Percentiles rank a stretch among this genome's conserved stretches.
Conservation (phyloP, 2,888 invertebrate species). For the Limnephilus rhombicus region DNA sequence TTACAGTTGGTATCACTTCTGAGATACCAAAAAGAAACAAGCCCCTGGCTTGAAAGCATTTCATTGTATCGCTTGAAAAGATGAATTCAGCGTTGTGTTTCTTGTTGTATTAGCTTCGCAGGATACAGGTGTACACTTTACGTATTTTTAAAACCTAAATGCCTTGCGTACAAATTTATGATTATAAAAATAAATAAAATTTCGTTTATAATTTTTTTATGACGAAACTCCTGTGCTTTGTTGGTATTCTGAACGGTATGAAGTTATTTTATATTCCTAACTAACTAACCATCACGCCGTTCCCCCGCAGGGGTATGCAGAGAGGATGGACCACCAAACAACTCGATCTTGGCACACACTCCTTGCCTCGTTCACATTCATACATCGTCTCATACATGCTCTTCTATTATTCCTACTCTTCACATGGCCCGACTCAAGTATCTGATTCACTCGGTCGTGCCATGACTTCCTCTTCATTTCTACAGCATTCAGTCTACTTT, state of each 20-base stretch:
- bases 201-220: neutral
- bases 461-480: too few species aligned
- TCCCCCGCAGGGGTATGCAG: too few species aligned
- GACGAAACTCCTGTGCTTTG: neutral
- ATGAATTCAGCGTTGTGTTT: neutral
- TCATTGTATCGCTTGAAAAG: constrained; percentile 38
- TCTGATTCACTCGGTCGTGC: too few species aligned
- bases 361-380: too few species aligned
- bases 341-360: too few species aligned
- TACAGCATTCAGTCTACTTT: too few species aligned
- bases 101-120: constrained; percentile 21
- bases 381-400: too few species aligned
- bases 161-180: neutral
- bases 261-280: neutral
- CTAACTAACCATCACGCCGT: too few species aligned
- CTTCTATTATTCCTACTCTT: too few species aligned
- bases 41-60: constrained; percentile 17
- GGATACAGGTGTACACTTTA: neutral
- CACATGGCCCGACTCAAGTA: too few species aligned
- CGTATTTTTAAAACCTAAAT: neutral
- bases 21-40: constrained; percentile 22
- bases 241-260: neutral
- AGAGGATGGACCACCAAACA: too few species aligned
- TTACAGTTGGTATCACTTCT: constrained; percentile 39
- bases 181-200: too few species aligned